Base-by-base conservation (phyloP, 1,140 invertebrate genomes). In the Drosophila simulans region DNA sequence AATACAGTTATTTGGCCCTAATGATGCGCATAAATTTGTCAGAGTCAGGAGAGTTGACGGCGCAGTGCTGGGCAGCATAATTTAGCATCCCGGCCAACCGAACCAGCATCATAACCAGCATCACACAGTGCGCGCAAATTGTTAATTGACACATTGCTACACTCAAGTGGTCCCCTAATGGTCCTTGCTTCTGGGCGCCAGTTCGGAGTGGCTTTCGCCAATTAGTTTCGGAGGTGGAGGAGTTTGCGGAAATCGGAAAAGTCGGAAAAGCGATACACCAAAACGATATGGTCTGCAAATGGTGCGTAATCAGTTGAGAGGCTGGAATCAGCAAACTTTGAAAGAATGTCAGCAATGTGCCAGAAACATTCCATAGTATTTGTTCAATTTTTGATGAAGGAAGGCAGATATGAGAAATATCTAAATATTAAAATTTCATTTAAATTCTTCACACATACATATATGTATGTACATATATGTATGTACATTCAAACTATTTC, bases 81-180 rank as follows among this genome's bases (percentile, higher is more conserved):
- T 64, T 64, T 60, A 64, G 40, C 42, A 35, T 43, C 56, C 31
- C 49, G 10, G 27, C 49, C 25, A 35, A 42, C 46, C 42, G 54
- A 35, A 37, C 46, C 48, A 62, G 31, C 54, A 43, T 64, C 71
- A 60, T 74, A 73, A 66, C 20, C 20, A 22, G 3, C 20, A 22
- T 3, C 20, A 82, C 79, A 81, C 68, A 71, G 74, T 83, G 70
- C 48, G 76, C 76, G 71, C 70, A 75, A 79, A 84, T 71, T 83
- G 76, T 80, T 83, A 83, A 84, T 84, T 84, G 80, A 83, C 80
- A 83, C 80, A 80, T 79, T 79, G 81, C 52, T 51, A 78, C 60
- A 84, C 58, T 69, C 75, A 64, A 79, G 76, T 69, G 66, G 51
- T 70, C 54, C 65, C 68, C 68, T 57, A 70, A 70, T 70, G 65